Base-by-base conservation (phyloP, 2,797 vertebrate species). In the Remorina albescens region DNA sequence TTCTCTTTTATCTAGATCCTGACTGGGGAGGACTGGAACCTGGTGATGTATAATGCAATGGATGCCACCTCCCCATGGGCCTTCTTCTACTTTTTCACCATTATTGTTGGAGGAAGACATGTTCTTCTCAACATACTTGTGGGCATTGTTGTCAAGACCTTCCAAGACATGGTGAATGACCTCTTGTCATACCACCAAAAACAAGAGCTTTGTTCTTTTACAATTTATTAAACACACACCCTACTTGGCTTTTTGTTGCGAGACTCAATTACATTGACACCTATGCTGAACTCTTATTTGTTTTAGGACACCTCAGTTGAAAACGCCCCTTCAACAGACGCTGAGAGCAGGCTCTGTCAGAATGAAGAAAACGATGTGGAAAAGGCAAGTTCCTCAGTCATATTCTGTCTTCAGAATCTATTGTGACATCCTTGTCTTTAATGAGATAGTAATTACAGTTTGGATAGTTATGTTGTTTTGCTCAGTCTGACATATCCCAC, bases 41-140 rank as follows among this genome's bases (percentile, higher is more conserved):
- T 95, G 51, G 96, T 97, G 10, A 89, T 97, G 0, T 96, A 97
- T 88, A 96, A 96, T 0, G 95, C 95, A 64, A 96, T 97, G 96
- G 95, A 95, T 13, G 96, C 95, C 68, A 97, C 96, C 0, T 95
- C 96, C 9, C 95, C 95, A 0, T 95, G 95, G 94, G 95, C 96
- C 0, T 94, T 95, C 0, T 91, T 97, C 51, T 97, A 97, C 87
- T 98, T 97, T 7, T 93, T 96, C 58, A 94, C 94, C 15, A 89
- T 97, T 59, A 96, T 97, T 95, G 94, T 96, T 2, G 95, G 96
- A 0, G 96, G 96, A 69, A 97, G 96, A 80, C 95, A 96, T 0
- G 95, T 97, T 34, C 94, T 98, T 49, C 97, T 98, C 89, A 98
- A 98, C 81, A 89, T 98, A 12, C 92, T 98, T 13, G 96, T 98